A percentile compares a stretch with the other conserved stretches of the same genome.
Conservation (phyloP, 2,113 vertebrate species). For the Phaethon lepturus region DNA sequence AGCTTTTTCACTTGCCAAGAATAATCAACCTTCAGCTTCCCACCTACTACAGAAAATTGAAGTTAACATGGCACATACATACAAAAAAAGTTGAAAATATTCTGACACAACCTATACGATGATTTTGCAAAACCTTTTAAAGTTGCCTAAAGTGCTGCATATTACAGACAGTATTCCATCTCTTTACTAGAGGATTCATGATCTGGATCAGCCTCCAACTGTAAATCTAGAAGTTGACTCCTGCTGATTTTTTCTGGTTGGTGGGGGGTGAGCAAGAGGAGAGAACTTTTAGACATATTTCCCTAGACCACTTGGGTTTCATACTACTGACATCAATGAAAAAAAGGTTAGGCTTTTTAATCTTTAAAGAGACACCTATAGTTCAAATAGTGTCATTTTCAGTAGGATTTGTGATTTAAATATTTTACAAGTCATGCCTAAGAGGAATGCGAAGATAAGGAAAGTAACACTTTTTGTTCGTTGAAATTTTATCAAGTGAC, state of each 20-base stretch:
- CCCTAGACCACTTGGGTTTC: background rate
- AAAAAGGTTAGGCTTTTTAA: background rate
- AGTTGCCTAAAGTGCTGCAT: background rate
- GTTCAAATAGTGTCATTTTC: background rate
- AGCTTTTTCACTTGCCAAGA: background rate
- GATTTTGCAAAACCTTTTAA: background rate
- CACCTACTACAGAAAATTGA: background rate
- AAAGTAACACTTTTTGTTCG: background rate
- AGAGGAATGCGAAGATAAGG: background rate
- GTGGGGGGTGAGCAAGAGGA: background rate
- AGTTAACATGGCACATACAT: background rate
- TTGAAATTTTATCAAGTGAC: background rate
- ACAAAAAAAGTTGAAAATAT: accelerated
- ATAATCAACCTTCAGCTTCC: background rate
- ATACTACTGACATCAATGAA: background rate
- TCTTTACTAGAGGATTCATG: background rate
- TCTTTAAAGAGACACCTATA: background rate
- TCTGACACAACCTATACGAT: accelerated
- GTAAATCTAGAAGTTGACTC: background rate
- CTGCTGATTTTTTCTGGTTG: background rate
- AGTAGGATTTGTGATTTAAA: background rate
- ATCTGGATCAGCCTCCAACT: background rate
- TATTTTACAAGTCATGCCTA: background rate
- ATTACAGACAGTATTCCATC: background rate
- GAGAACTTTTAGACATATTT: background rate